Conservation (phyloP, 1,140 invertebrate species). For the Brachionus manjavacas region DNA sequence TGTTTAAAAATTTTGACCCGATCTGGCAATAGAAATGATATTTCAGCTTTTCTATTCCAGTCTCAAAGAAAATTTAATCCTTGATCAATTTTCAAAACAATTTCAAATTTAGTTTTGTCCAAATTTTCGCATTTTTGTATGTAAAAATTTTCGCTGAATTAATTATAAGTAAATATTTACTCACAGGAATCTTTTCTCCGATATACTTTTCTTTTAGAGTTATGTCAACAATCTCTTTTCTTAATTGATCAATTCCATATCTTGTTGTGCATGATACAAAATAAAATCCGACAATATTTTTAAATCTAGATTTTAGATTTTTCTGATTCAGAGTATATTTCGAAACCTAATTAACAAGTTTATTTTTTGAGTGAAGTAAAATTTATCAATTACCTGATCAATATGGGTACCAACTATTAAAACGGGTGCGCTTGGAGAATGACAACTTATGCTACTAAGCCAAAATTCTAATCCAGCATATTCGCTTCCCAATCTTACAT, state of each 20-base stretch:
- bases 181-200: constrained; percentile 51
- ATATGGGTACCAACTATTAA: constrained; percentile 6
- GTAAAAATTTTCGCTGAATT: no score
- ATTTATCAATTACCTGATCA: background rate
- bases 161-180: background rate
- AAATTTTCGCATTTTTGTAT: no score
- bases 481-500: constrained; percentile 53
- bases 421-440: background rate
- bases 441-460: constrained; percentile 55
- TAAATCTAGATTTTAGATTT: constrained; percentile 48
- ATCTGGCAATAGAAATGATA: no score
- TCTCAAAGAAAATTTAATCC: no score
- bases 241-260: constrained; percentile 45
- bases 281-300: constrained; percentile 51
- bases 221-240: background rate
- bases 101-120: no score
- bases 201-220: constrained; percentile 33
- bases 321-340: constrained; percentile 46
- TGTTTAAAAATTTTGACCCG: no score
- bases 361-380: background rate
- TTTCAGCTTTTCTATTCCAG: no score
- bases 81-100: no score
- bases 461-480: constrained; percentile 57
- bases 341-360: background rate
- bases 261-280: constrained; percentile 51